These are phyloP conservation scores for Strongylocentrotus purpuratus DNA, from an alignment of 35 echinoderm and acorn worm species.

Conservation along the genomic window DNA sequence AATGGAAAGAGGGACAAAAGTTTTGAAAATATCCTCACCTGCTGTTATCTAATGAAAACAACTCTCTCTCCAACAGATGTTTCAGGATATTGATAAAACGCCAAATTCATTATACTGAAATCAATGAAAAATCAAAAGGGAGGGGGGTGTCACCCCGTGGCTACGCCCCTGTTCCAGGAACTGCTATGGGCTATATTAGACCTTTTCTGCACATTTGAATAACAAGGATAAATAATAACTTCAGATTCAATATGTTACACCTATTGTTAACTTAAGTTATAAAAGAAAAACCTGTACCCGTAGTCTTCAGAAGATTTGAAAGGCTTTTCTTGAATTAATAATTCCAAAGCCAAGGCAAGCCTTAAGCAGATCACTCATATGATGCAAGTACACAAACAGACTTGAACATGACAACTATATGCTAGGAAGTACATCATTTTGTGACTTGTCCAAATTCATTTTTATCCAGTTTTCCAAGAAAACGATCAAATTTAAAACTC, in stretches of 20 bases:
- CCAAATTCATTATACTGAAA: neutral
- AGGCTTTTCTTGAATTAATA: no score
- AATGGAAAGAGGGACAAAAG: neutral
- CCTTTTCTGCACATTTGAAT: neutral
- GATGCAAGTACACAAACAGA: no score
- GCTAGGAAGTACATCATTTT: no score
- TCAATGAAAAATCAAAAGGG: neutral
- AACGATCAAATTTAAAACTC: no score
- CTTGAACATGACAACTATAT: no score
- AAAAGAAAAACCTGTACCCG: no score
- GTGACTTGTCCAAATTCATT: no score
- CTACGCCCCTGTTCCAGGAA: neutral
- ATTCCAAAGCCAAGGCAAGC: no score
- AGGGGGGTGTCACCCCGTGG: neutral
- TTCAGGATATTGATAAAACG: neutral
- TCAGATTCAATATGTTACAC: neutral
- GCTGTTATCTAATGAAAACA: neutral
- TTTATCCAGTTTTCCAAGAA: no score
- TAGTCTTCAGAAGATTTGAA: no score
- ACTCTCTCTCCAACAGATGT: neutral
- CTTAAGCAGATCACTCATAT: no score
- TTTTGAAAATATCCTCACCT: neutral
- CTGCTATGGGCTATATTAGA: neutral
- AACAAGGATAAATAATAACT: neutral
- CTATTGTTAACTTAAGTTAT: no score